Conservation (phyloP, 2,888 invertebrate genomes). For the Hypselothyrea guttata region DNA sequence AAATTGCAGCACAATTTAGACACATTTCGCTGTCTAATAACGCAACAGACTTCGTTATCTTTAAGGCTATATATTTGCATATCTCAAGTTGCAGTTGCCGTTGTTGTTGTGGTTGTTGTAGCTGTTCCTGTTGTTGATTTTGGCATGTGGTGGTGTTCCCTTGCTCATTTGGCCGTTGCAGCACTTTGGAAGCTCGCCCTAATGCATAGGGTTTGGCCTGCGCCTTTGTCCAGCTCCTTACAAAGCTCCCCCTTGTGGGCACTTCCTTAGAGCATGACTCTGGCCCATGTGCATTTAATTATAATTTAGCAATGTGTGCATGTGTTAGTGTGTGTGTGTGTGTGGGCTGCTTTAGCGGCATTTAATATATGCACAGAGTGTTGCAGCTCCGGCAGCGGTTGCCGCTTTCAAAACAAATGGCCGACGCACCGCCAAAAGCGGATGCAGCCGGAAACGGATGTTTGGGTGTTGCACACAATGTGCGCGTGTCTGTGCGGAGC, state of each 20-base stretch:
- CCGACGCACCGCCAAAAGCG: constrained; percentile 60
- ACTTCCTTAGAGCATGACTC: constrained; percentile 21
- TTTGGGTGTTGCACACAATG: constrained; percentile 71
- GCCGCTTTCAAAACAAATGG: constrained; percentile 68
- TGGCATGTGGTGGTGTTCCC: background rate
- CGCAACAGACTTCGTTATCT: constrained; percentile 5
- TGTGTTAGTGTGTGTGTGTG: constrained; percentile 7
- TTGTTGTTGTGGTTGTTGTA: background rate
- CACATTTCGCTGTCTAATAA: background rate
- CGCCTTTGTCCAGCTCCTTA: constrained; percentile 1
- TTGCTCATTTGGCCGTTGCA: constrained; percentile 37
- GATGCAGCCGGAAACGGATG: constrained; percentile 74
- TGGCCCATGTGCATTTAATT: constrained; percentile 48
- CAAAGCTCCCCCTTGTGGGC: background rate
- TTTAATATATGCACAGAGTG: constrained; percentile 70
- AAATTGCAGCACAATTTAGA: background rate
- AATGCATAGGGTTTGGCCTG: constrained; percentile 8
- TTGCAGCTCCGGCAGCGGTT: constrained; percentile 57
- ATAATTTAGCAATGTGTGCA: constrained; percentile 44
- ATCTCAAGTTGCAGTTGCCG: constrained; percentile 5
- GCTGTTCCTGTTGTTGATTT: background rate
- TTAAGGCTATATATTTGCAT: constrained; percentile 5
- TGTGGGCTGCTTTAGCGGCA: constrained; percentile 50
- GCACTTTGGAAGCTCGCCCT: constrained; percentile 11
- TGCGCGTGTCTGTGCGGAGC: constrained; percentile 25